phyloP scores from a whole-genome alignment of 92 coral and sea anemone species.

The Zoanthus gigantus region DNA sequence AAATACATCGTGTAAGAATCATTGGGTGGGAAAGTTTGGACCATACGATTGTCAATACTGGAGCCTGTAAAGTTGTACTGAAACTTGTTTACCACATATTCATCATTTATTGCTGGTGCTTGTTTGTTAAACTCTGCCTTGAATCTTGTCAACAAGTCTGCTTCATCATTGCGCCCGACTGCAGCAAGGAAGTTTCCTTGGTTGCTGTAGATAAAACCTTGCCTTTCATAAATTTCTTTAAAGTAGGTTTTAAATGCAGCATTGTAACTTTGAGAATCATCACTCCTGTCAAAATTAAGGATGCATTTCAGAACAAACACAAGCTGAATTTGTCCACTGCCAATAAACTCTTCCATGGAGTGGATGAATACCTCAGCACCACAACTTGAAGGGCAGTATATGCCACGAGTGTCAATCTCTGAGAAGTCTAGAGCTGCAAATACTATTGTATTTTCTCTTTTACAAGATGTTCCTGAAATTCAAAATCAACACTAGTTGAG shows the following conservation, averaged over 20 bases:
- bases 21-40: conserved; percentile 38
- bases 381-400: conserved; percentile 29
- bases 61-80: conserved; percentile 24
- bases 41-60: conserved; percentile 35
- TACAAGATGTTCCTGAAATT: conserved; percentile 16
- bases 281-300: conserved; percentile 16
- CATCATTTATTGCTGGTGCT: not conserved
- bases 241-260: conserved; percentile 23
- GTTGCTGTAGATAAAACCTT: not conserved
- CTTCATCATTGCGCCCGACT: conserved; percentile 38
- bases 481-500: not conserved
- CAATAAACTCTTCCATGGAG: conserved; percentile 1
- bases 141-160: conserved; percentile 27
- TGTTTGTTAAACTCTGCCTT: not conserved
- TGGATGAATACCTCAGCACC: conserved; percentile 22
- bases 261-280: conserved; percentile 8
- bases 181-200: conserved; percentile 44
- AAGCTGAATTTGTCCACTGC: conserved; percentile 37
- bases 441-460: conserved; percentile 19
- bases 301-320: conserved; percentile 47
- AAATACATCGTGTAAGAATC: conserved; percentile 43
- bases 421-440: conserved; percentile 40
- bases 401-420: conserved; percentile 13
- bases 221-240: not conserved
- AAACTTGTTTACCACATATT: conserved; percentile 23